These are phyloP conservation scores for Hyposoter didymator DNA, from an alignment of 2,888 invertebrate species.

Conservation along the genomic window DNA sequence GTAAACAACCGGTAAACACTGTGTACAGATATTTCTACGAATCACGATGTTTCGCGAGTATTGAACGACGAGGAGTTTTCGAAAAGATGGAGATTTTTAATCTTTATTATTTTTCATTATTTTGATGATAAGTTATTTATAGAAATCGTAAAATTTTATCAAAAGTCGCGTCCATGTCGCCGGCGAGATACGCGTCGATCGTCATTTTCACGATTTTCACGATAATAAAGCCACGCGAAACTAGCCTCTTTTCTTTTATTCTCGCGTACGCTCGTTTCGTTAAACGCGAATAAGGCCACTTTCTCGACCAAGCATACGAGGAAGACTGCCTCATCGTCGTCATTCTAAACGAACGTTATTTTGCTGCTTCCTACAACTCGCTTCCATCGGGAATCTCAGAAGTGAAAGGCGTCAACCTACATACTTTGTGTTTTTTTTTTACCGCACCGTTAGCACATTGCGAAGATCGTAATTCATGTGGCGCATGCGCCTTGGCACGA, in stretches of 20 bases:
- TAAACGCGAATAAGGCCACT: conserved; percentile 56
- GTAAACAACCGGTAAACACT: background rate
- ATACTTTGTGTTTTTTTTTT: conserved; percentile 15
- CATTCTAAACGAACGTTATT: conserved; percentile 5
- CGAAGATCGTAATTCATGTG: background rate
- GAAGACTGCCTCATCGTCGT: conserved; percentile 56
- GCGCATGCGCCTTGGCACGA: conserved; percentile 17
- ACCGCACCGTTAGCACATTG: conserved; percentile 16
- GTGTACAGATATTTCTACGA: background rate
- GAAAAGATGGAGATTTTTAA: background rate
- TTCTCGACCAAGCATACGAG: conserved; percentile 43
- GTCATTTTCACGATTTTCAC: background rate
- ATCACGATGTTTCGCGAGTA: background rate
- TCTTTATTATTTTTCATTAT: background rate
- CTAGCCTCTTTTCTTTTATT: background rate
- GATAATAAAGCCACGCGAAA: background rate
- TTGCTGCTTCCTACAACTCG: conserved; percentile 32
- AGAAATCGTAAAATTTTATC: background rate
- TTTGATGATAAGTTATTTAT: background rate
- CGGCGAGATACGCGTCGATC: background rate
- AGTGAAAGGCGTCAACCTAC: conserved; percentile 63
- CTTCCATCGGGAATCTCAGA: conserved; percentile 32
- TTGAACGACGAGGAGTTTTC: background rate
- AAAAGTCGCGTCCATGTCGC: background rate
- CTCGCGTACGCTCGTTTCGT: background rate